Base-by-base conservation (phyloP, 2,888 invertebrate species). In the Lepidochitona cinerea region DNA sequence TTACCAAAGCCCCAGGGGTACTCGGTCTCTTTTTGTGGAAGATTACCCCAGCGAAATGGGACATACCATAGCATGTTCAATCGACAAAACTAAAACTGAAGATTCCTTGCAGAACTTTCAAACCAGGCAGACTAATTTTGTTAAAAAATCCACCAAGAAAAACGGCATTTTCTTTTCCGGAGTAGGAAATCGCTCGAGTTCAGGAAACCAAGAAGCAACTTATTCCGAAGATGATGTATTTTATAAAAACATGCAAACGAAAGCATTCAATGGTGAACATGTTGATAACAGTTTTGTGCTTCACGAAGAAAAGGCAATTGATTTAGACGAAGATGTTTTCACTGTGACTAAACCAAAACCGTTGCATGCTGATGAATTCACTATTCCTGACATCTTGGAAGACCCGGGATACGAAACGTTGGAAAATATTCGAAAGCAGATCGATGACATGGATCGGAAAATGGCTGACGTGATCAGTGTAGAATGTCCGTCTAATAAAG, bases 341-440 rank as follows among this genome's bases (percentile, higher is more conserved):
- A n/a, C n/a, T n/a, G 5, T 32, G 4, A 26, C 4, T 4, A 29
- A 23, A 12, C 23, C 18, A 14, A 14, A 1, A 4, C 59, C 59
- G 32, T 59, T 59, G 29, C 1, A 12, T 29, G 4, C 18, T 14
- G 26, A 4, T 29, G 26, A 59, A 4, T 9, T 18, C 18, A 41
- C 9, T 18, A 5, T 66, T 18, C 37, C 66, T 12, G 66, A 66
- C 18, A 36, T 35, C 23, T 18, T 66, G 37, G 66, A 66, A 37
- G 83, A 83, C 49, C 82, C 81, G 9, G 83, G 82, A 18, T 83
- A 83, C 72, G 83, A 83, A 72, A 82, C 81, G 32, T 76, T 83
- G 54, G 83, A 83, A 54, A 78, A 81, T 29, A 74, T 83, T 59
- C 74, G 80, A 7, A 54, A 77, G 54, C 68, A 74, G 36, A 68